Evolutionary conservation across 1,140 invertebrate genomes (phyloP).

Genomic region (Cydia strobilella): DNA sequence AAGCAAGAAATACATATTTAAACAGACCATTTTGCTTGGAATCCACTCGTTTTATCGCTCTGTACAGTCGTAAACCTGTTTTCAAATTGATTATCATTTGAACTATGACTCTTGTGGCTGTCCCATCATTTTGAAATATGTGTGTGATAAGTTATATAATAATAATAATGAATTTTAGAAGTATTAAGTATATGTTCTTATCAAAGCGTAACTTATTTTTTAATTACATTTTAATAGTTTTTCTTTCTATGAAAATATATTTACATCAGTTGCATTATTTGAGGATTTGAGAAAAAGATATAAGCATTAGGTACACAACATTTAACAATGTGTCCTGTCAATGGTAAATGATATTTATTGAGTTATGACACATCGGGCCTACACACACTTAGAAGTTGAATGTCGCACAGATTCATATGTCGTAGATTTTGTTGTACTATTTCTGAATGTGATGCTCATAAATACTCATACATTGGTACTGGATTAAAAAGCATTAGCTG

Average conservation of each 20-base stretch:
- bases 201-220: no score
- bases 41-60: constrained; percentile 32
- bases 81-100: constrained; percentile 33
- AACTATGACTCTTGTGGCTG: constrained; percentile 15
- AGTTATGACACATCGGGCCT: neutral
- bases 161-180: neutral
- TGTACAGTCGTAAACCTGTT: constrained; percentile 29
- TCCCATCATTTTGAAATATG: constrained; percentile 21
- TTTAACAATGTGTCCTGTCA: neutral
- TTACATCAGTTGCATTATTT: neutral
- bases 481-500: no score
- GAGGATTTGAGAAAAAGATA: neutral
- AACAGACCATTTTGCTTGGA: constrained; percentile 17
- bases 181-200: no score
- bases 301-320: neutral
- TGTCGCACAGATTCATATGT: neutral
- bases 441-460: neutral
- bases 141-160: constrained; percentile 22
- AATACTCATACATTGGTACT: neutral
- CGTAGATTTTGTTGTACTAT: neutral
- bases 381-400: neutral
- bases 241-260: no score
- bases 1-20: no score
- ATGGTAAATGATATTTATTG: neutral
- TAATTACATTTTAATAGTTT: no score